phyloP scores from a whole-genome alignment of 2,797 vertebrate species.

The Darevskia nairensis region DNA sequence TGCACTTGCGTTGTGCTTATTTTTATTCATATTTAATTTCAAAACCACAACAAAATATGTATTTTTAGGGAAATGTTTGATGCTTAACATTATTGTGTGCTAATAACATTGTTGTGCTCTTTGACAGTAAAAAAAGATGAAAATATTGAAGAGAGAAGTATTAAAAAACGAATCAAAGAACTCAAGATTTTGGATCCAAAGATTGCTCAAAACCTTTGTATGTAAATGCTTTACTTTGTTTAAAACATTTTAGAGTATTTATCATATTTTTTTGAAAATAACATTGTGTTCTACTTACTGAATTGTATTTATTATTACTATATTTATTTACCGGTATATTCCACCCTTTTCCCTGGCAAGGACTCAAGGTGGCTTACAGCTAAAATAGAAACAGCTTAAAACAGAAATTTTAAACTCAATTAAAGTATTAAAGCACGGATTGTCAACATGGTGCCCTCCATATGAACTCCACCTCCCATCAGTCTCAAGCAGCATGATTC shows the following conservation, averaged over 20 bases:
- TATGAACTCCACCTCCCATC: too few species aligned
- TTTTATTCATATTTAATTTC: neutral
- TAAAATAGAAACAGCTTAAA: too few species aligned
- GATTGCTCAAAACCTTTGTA: slow-evolving; percentile 97
- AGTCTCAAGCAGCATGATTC: too few species aligned
- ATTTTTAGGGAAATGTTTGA: neutral
- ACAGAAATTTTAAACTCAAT: too few species aligned
- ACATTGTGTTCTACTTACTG: slow-evolving; percentile 9
- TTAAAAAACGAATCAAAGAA: slow-evolving; percentile 95
- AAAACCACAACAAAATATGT: neutral
- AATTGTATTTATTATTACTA: slow-evolving; percentile 15
- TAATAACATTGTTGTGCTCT: slow-evolving; percentile 2
- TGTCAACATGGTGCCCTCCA: too few species aligned
- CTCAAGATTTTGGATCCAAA: slow-evolving; percentile 96
- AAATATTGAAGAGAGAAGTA: slow-evolving; percentile 89
- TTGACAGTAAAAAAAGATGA: slow-evolving; percentile 88
- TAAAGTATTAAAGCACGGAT: too few species aligned
- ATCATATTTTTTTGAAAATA: neutral
- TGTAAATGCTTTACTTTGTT: slow-evolving; percentile 73
- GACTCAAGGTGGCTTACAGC: too few species aligned
- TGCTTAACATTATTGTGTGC: neutral
- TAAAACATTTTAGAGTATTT: neutral
- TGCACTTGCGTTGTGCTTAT: neutral
- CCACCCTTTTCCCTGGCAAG: too few species aligned
- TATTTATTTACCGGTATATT: too few species aligned